phyloP scores from a whole-genome alignment of 1,140 invertebrate species.

The Mercenaria mercenaria region DNA sequence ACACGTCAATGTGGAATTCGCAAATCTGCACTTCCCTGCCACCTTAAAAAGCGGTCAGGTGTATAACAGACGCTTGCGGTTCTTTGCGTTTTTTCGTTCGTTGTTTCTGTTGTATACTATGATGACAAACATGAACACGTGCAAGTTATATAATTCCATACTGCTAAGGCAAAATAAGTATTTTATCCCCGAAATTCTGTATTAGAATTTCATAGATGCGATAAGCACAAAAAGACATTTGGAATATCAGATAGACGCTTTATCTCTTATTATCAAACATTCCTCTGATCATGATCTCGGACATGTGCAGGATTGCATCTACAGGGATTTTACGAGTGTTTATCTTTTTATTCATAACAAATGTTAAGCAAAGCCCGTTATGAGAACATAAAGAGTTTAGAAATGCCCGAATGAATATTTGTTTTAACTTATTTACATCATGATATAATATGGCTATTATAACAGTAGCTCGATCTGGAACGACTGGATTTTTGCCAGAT shows the following conservation, averaged over 20 bases:
- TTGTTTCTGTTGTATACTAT: neutral
- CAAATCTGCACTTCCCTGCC: too few relatives aligned
- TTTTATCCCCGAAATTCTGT: constrained; percentile 33
- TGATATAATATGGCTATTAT: too few relatives aligned
- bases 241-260: constrained; percentile 42
- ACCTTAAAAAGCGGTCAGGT: constrained; percentile 18
- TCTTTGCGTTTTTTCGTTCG: neutral
- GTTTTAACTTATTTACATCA: too few relatives aligned
- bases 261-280: constrained; percentile 19
- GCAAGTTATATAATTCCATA: constrained; percentile 9
- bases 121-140: neutral
- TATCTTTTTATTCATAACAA: constrained; percentile 4
- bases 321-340: neutral
- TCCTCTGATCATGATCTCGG: constrained; percentile 23
- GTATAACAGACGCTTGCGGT: neutral
- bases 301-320: constrained; percentile 48
- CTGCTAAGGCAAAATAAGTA: constrained; percentile 5
- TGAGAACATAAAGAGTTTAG: too few relatives aligned
- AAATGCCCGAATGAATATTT: too few relatives aligned
- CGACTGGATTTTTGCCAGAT: too few relatives aligned
- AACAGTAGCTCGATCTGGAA: too few relatives aligned
- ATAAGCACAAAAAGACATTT: constrained; percentile 43
- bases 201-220: constrained; percentile 37
- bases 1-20: too few relatives aligned
- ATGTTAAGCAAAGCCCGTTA: neutral